phyloP scores from a whole-genome alignment of 2,888 invertebrate genomes.

The Anthophora plumipes region DNA sequence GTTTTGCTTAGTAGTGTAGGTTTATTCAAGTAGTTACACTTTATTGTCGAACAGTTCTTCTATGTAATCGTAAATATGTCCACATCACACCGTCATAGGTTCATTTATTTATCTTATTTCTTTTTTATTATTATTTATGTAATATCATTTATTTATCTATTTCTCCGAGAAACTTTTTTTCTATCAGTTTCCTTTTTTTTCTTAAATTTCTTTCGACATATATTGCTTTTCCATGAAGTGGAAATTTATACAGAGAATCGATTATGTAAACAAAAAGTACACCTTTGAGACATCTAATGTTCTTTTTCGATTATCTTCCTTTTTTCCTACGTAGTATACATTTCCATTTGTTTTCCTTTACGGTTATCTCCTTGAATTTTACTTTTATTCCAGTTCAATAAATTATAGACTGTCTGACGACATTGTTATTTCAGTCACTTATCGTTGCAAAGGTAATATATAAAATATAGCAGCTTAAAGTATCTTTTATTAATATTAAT shows the following conservation, averaged over 20 bases:
- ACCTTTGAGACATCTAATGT: not conserved
- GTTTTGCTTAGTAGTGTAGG: constrained; percentile 25
- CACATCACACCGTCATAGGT: not conserved
- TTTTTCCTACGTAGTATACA: not conserved
- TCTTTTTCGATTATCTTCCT: no score
- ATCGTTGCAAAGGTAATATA: not conserved
- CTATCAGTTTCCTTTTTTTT: no score
- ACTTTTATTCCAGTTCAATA: not conserved
- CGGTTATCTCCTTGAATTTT: not conserved
- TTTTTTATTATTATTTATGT: no score
- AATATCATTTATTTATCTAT: no score
- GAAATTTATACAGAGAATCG: not conserved
- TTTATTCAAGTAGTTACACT: constrained; percentile 52
- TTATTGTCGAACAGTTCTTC: not conserved
- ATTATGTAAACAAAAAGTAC: not conserved
- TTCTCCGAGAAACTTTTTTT: no score
- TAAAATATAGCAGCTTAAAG: not conserved
- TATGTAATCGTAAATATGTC: constrained; percentile 18
- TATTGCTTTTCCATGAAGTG: not conserved
- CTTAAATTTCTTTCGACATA: no score
- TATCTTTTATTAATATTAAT: no score
- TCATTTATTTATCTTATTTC: not conserved
- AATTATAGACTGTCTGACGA: no score
- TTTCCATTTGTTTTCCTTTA: not conserved
- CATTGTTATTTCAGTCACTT: not conserved